phyloP scores from a whole-genome alignment of 2,113 vertebrate species.

The Nannobrachium achirus region DNA sequence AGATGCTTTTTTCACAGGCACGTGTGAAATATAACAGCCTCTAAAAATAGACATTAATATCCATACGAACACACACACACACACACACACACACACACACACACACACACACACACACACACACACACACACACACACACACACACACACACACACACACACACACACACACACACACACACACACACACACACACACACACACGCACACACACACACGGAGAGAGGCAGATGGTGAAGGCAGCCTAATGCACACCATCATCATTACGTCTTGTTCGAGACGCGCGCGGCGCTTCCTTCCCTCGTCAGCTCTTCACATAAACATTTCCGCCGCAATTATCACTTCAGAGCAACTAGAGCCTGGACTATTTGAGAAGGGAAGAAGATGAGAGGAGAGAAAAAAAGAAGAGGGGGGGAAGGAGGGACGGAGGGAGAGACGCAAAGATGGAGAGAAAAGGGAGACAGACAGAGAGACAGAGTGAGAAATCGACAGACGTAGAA shows the following conservation, averaged over 20 bases:
- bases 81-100: too few relatives aligned
- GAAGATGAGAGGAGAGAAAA: background rate
- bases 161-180: background rate
- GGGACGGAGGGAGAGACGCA: background rate
- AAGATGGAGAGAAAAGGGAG: background rate
- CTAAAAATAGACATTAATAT: too few relatives aligned
- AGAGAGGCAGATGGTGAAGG: constrained; percentile 36
- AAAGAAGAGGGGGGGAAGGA: background rate
- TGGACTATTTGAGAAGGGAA: constrained; percentile 17
- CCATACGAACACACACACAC: too few relatives aligned
- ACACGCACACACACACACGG: background rate
- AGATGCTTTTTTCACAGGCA: too few relatives aligned
- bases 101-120: too few relatives aligned
- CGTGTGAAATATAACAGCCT: too few relatives aligned
- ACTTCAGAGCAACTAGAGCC: constrained; percentile 3
- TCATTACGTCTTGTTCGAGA: constrained; percentile 16
- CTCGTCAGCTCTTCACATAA: background rate
- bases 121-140: constrained; percentile 1
- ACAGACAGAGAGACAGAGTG: background rate
- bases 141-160: background rate
- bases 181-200: background rate
- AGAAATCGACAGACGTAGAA: background rate
- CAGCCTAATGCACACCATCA: constrained; percentile 28
- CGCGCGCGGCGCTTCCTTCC: background rate
- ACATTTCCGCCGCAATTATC: background rate